A percentile compares a stretch with the other conserved stretches of the same genome.
These are phyloP conservation scores for Glaucomys volans DNA, from an alignment of 2,113 vertebrate species.

Conservation along the genomic window DNA sequence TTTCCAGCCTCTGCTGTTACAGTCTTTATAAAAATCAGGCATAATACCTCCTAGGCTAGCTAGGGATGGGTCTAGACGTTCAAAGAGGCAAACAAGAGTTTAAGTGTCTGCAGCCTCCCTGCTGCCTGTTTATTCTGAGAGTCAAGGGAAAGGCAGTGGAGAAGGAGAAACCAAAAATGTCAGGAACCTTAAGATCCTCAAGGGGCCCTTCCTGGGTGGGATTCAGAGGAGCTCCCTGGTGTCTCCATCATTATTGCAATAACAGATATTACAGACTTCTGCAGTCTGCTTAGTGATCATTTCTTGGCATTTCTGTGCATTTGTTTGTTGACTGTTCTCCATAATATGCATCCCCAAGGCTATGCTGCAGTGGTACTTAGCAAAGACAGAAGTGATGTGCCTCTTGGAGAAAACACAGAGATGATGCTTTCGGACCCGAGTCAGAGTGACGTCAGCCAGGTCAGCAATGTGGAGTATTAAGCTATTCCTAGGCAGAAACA, in stretches of 20 bases:
- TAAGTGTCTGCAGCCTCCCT: neutral
- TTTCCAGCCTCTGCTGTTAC: neutral
- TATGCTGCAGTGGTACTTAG: too few species aligned
- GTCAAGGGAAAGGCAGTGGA: too few species aligned
- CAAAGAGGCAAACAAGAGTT: neutral
- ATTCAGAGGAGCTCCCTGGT: neutral
- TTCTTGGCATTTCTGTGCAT: neutral
- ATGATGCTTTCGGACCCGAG: neutral
- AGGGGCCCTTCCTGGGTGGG: neutral
- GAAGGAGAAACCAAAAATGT: neutral
- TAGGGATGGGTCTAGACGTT: neutral
- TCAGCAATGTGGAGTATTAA: neutral
- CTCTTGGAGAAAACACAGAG: too few species aligned
- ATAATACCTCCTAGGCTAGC: neutral
- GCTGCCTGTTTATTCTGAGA: neutral
- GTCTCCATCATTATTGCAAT: fast-evolving
- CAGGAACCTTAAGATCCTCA: neutral
- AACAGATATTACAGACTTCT: neutral
- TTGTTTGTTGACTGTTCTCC: neutral
- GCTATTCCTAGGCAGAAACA: neutral
- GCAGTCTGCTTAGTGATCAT: fast-evolving
- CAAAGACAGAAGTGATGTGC: neutral
- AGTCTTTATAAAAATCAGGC: too few species aligned
- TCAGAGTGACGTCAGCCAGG: neutral
- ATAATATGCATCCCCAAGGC: neutral